A percentile compares a stretch with the other conserved stretches of the same genome.
Conservation (phyloP, 2,113 vertebrate genomes). For the Calonectris borealis region DNA sequence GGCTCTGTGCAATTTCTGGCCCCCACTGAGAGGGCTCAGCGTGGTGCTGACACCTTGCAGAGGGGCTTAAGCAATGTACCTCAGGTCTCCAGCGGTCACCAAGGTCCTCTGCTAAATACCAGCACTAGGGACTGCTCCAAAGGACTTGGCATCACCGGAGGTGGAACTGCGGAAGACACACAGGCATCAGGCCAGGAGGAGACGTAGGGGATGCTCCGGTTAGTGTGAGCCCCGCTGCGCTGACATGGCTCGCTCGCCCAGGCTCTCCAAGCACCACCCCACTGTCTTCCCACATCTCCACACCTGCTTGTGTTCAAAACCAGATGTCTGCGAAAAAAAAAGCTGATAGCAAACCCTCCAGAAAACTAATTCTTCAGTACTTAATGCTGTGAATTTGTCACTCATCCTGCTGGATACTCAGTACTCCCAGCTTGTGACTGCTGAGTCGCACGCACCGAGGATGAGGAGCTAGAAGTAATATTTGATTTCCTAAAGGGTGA, state of each 20-base stretch:
- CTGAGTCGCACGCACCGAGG: neutral
- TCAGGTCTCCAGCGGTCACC: neutral
- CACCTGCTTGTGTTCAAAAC: neutral
- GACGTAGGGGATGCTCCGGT: neutral
- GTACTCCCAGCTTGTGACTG: constrained; percentile 4
- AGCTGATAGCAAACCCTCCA: neutral
- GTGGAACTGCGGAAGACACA: neutral
- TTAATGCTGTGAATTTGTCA: constrained; percentile 33
- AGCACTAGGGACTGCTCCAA: neutral
- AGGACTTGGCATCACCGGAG: neutral
- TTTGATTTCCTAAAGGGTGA: constrained; percentile 32
- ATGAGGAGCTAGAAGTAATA: constrained; percentile 32
- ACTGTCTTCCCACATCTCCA: neutral
- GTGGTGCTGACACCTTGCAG: neutral
- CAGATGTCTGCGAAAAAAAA: neutral
- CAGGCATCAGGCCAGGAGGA: neutral
- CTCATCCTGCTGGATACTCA: neutral
- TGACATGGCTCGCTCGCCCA: accelerated
- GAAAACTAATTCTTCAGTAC: constrained; percentile 48
- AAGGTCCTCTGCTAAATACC: neutral
- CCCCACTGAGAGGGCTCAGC: accelerated
- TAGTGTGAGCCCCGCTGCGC: accelerated
- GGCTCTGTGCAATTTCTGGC: neutral
- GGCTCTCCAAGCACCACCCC: neutral
- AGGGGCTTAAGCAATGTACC: accelerated